phyloP scores from a whole-genome alignment of 2,113 vertebrate species.

The Phasianus colchicus region DNA sequence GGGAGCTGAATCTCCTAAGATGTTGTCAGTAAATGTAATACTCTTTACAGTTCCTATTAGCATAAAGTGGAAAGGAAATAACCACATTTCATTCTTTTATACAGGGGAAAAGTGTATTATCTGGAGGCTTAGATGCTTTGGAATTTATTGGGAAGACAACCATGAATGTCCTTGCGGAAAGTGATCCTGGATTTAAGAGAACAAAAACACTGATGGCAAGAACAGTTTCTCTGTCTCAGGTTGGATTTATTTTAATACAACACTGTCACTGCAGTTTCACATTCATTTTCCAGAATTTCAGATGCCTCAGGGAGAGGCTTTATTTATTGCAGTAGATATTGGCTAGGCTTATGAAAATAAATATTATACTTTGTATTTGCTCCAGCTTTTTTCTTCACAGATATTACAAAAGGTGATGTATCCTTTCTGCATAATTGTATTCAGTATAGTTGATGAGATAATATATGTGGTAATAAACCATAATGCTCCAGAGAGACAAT shows the following conservation, averaged over 20 bases:
- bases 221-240: slow-evolving; percentile 95
- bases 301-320: not conserved
- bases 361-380: not conserved
- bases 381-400: not conserved
- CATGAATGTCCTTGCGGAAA: slow-evolving; percentile 97
- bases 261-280: not conserved
- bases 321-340: not conserved
- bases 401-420: not conserved
- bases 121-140: slow-evolving; percentile 94
- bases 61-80: slow-evolving; percentile 8
- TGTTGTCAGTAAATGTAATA: not conserved
- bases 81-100: slow-evolving; percentile 15
- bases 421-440: not conserved
- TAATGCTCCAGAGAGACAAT: not conserved
- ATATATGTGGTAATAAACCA: not conserved
- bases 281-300: not conserved
- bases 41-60: not conserved
- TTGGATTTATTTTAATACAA: slow-evolving; percentile 49
- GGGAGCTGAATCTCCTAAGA: slow-evolving; percentile 30
- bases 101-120: slow-evolving; percentile 94
- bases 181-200: slow-evolving; percentile 94
- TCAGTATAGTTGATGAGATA: not conserved
- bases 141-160: slow-evolving; percentile 99
- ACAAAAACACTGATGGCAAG: slow-evolving; percentile 96
- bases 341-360: not conserved